Evolutionary conservation across 2,113 vertebrate genomes (phyloP), one percentile per base, ranked within the genome.

Genomic region (Oreochromis tanganicae): DNA sequence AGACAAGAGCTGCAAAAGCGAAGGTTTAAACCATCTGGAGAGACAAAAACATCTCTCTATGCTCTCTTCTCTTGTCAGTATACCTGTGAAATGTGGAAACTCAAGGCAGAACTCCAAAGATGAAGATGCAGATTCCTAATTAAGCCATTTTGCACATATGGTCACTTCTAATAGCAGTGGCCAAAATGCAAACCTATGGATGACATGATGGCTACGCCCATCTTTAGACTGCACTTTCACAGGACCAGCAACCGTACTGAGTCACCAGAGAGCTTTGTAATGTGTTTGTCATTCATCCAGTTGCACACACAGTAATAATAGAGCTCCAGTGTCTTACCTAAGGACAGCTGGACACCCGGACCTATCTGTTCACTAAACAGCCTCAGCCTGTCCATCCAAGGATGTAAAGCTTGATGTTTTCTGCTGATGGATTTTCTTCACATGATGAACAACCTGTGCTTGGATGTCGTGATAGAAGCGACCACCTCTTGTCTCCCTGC

Each of bases 21-120:
- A 71, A 43, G 21, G 7, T 43, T 43, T 16, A 63, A 38, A 43
- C 66, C 38, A 71, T 1, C 7, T 71, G 38, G 38, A 43, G 7
- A 43, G n/a, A 43, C n/a, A 71, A 43, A 71, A 71, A 16, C 36
- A 0, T 71, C n/a, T 16, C 34, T 38, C 63, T 21, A 0, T 1
- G 32, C 11, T 68, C 19, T 24, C 32, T 63, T 63, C 9, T 63
- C 4, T 1, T n/a, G 11, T 68, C 63, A 68, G 0, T 68, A 0
- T 27, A 2, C 3, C 12, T 43, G 38, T 13, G 7, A 71, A 71
- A 71, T 27, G 66, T 43, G 66, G 66, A 43, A 43, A 71, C 66
- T 71, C 0, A 14, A 24, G 66, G 12, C 63, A 21, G 36, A 68
- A 2, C 7, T 41, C 24, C 38, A 73, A 73, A 46, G 38, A 71